Evolutionary conservation across 2,888 invertebrate genomes (phyloP), one percentile per base, ranked within the genome.

Genomic region (Leptothorax acervorum): DNA sequence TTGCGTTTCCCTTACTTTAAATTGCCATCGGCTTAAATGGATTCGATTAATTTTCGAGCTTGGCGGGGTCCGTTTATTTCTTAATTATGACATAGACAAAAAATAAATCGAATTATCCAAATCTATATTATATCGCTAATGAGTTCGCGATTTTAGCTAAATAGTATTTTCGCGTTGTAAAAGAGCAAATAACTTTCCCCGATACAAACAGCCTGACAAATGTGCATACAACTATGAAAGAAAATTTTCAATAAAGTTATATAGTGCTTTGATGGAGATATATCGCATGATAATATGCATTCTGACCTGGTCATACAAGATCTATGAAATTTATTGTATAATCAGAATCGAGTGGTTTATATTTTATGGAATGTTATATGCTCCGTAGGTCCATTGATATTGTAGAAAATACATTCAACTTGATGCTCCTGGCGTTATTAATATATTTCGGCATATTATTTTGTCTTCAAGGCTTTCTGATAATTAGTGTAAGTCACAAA

Each of bases 381-480:
- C 31, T 63, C 31, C 5, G 6, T 18, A 91, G 91, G 73, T 87
- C 82, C 45, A 85, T 86, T 42, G 75, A 76, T 51, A 84, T 82
- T 48, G 90, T 92, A 31, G 91, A 91, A 62, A 81, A 86, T 9
- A 86, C 89, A 18, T 92, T 92, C 73, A 90, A 88, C 57, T 53
- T 83, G 66, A 88, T 92, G 87, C 87, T 92, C 60, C 79, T 92
- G 63, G 86, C 82, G 15, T 88, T 90, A 65, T 86, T 90, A 75
- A 18, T 90, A n/a, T 87, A 85, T 15, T 91, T 90, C 55, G 78
- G 85, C 35, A 79, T 91, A 15, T 79, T 88, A 55, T 91, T 92
- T 78, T 92, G 91, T 65, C 85, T 91, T 42, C 91, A 92, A 85
- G 92, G 92, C 62, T 92, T 90, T 83, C 87, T 88, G 42, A 84